Percentiles rank a stretch among this genome's conserved stretches.
Conservation (phyloP, 2,888 invertebrate species). For the Galerucella nymphaeae region DNA sequence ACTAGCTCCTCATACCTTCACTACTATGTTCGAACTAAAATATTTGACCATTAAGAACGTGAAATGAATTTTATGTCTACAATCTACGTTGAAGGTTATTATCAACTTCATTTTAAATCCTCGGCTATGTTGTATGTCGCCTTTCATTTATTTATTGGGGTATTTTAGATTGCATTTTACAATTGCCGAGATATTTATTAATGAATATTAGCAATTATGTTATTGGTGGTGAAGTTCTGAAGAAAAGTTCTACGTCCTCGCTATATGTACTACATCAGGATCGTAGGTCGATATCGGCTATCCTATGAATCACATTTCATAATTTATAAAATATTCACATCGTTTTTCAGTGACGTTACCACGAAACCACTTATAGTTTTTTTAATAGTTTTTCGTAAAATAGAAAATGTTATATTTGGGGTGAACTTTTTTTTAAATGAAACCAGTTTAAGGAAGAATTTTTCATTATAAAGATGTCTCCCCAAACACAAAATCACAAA, state of each 20-base stretch:
- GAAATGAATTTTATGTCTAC: conserved; percentile 60
- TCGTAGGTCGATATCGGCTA: neutral
- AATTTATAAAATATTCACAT: too few relatives aligned
- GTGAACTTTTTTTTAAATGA: too few relatives aligned
- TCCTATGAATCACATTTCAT: too few relatives aligned
- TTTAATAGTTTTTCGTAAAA: too few relatives aligned
- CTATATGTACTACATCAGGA: neutral
- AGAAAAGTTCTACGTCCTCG: conserved; percentile 21
- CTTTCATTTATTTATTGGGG: conserved; percentile 56
- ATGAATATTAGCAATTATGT: conserved; percentile 54
- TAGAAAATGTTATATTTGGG: too few relatives aligned
- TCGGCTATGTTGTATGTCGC: conserved; percentile 48
- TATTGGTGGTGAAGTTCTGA: conserved; percentile 31
- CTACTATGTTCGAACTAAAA: conserved; percentile 57
- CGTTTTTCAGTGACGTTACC: too few relatives aligned
- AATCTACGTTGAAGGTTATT: conserved; percentile 59
- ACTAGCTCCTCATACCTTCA: conserved; percentile 53
- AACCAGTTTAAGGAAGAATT: too few relatives aligned
- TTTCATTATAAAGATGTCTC: too few relatives aligned
- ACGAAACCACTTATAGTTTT: too few relatives aligned
- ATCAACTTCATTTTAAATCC: conserved; percentile 58
- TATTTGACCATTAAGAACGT: conserved; percentile 59
- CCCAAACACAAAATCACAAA: too few relatives aligned
- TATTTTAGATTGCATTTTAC: conserved; percentile 53
- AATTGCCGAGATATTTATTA: conserved; percentile 55